Conservation (phyloP, 2,113 vertebrate genomes). For the Rhinolophus sinicus region DNA sequence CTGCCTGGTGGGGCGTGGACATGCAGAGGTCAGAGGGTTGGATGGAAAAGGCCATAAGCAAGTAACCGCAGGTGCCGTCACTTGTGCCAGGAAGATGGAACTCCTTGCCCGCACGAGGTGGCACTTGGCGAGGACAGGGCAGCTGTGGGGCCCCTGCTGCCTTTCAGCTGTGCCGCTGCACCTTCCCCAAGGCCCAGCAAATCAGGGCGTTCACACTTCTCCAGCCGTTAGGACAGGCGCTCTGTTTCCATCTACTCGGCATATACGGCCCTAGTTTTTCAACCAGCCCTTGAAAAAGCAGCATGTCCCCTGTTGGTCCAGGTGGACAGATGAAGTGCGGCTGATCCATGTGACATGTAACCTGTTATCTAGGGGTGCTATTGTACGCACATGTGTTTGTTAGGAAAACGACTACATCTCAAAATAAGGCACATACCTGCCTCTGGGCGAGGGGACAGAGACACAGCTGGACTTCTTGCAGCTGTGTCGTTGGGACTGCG, state of each 20-base stretch:
- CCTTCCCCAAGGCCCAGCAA: not conserved
- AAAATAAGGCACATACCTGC: not conserved
- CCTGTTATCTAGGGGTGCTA: fast-evolving
- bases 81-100: too few relatives aligned
- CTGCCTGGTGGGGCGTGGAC: too few relatives aligned
- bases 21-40: too few relatives aligned
- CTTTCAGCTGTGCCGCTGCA: fast-evolving
- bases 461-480: fast-evolving
- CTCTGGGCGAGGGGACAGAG: too few relatives aligned
- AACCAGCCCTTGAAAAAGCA: not conserved
- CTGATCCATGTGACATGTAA: fast-evolving
- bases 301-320: fast-evolving
- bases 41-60: too few relatives aligned
- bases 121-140: too few relatives aligned
- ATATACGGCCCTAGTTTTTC: not conserved
- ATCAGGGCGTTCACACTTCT: too few relatives aligned
- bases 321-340: not conserved
- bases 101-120: too few relatives aligned
- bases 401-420: not conserved
- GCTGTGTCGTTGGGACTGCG: not conserved
- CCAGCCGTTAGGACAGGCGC: not conserved
- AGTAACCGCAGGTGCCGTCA: too few relatives aligned
- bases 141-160: too few relatives aligned
- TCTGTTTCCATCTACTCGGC: fast-evolving
- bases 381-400: fast-evolving